A percentile compares a stretch with the other conserved stretches of the same genome.
phyloP scores from a whole-genome alignment of 2,113 vertebrate genomes.

The Eudyptes chrysolophus region DNA sequence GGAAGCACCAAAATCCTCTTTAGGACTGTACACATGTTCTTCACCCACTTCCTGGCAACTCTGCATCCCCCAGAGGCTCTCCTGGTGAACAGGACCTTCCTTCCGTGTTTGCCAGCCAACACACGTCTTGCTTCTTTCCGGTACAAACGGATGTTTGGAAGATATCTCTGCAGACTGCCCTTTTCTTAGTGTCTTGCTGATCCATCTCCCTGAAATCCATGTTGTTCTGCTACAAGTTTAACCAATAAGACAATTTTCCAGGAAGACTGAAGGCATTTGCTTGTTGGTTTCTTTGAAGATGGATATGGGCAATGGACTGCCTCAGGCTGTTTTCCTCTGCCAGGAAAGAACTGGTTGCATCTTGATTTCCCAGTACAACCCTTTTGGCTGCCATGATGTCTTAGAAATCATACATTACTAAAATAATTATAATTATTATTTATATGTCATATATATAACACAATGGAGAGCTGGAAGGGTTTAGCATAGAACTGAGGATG shows the following conservation, averaged over 20 bases:
- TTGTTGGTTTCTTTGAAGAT: not conserved
- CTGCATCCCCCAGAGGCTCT: not conserved
- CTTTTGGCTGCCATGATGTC: not conserved
- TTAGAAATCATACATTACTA: not conserved
- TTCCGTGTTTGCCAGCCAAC: not conserved
- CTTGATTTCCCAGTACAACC: not conserved
- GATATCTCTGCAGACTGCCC: not conserved
- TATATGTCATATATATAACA: fast-evolving
- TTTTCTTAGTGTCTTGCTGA: not conserved
- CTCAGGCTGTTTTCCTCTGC: not conserved
- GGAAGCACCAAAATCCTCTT: not conserved
- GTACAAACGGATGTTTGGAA: not conserved
- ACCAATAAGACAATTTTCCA: not conserved
- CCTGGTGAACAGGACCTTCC: not conserved
- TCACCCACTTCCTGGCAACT: not conserved
- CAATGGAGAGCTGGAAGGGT: not conserved
- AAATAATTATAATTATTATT: not conserved
- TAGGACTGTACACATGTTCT: not conserved
- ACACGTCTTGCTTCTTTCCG: not conserved
- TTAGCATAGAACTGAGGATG: not conserved
- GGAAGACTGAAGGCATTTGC: not conserved
- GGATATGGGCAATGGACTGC: not conserved
- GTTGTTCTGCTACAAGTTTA: not conserved
- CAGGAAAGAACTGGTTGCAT: not conserved
- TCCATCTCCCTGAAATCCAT: not conserved